Base-by-base conservation (phyloP, 2,797 vertebrate species). In the Hozukius guyotensis region DNA sequence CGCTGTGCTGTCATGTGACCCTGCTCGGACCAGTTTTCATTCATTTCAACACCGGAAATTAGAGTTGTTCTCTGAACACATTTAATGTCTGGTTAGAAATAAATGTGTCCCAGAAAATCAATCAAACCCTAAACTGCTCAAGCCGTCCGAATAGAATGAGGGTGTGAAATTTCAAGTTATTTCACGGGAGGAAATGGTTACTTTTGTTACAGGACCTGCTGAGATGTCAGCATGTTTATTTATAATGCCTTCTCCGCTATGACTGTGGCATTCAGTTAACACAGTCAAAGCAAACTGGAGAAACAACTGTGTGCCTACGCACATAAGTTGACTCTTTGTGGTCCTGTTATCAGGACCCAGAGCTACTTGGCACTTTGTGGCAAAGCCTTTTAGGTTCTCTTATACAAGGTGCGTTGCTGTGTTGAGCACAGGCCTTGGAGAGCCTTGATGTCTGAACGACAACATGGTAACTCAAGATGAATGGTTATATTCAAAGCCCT, bases 331-430 rank as follows among this genome's bases (percentile, higher is more conserved):
- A 73, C 78, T 83, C 74, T 83, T 88, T 84, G 57, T 31, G 64
- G 60, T 77, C 31, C 60, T 14, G 72, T 87, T 87, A 81, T 89
- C 85, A 82, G 89, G 75, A 83, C 69, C 66, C 61, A 42, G 59
- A 72, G 75, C 85, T 91, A 86, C 89, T 90, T 81, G 77, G 82
- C 89, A 91, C 82, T 89, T 93, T 87, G 72, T 88, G 77, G 80
- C 76, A 84, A 85, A 91, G 77, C 84, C 80, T 84, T 87, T 90
- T 84, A 65, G 81, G 67, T 80, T 79, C 20, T 78, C 64, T 53
- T 68, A 81, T 80, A 78, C 77, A 83, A 82, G 77, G 55, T 77
- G 62, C 82, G 81, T 73, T 89, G 72, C 78, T 77, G 84, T 85
- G 82, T 82, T 87, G 88, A 88, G 87, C 3, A 25, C 78, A 82